A percentile compares a stretch with the other conserved stretches of the same genome.
These are phyloP conservation scores for Catalaphyllia jardinei DNA, from an alignment of 64 coral and sea anemone species.

Conservation along the genomic window DNA sequence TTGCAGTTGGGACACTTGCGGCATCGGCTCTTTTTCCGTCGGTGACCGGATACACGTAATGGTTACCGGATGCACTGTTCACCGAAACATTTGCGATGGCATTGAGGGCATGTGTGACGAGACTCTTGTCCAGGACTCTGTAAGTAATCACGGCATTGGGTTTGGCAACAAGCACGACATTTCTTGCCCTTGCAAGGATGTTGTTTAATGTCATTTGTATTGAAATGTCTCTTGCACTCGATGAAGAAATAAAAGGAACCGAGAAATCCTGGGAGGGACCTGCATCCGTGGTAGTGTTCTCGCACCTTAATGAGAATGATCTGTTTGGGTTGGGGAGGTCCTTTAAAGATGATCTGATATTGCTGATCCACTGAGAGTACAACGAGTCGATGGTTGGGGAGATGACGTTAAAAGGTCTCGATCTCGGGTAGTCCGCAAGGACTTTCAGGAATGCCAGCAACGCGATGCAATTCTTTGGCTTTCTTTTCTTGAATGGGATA, in stretches of 20 bases:
- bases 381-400: constrained; percentile 38
- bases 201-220: background rate
- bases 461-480: constrained; percentile 33
- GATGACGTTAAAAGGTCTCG: background rate
- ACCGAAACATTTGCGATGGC: too few relatives aligned
- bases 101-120: too few relatives aligned
- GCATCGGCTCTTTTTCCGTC: too few relatives aligned
- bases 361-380: constrained; percentile 47
- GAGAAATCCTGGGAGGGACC: constrained; percentile 40
- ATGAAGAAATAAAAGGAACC: constrained; percentile 1
- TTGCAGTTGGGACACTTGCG: too few relatives aligned
- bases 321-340: background rate
- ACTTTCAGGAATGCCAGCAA: constrained; percentile 12
- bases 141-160: background rate
- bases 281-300: constrained; percentile 40
- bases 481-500: background rate
- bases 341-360: constrained; percentile 39
- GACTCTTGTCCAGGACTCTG: too few relatives aligned
- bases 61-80: too few relatives aligned
- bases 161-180: background rate
- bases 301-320: constrained; percentile 32
- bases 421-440: constrained; percentile 60
- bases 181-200: background rate
- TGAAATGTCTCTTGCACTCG: background rate
- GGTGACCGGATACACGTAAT: too few relatives aligned